These are phyloP conservation scores for Agrilus biguttatus DNA, from an alignment of 2,888 invertebrate species.

Conservation along the genomic window DNA sequence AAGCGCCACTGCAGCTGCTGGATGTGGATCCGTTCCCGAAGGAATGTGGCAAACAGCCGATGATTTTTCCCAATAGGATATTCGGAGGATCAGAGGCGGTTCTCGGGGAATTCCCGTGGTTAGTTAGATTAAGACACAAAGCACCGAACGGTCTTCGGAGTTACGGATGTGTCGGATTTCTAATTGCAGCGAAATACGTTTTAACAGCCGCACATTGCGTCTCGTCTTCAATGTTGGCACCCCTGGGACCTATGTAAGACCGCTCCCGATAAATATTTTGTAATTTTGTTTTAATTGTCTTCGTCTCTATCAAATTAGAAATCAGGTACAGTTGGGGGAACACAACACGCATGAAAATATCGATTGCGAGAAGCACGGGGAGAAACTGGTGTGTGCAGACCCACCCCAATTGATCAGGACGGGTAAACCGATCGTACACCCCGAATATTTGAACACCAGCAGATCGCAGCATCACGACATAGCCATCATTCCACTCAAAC, in stretches of 20 bases:
- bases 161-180: slow-evolving; percentile 34
- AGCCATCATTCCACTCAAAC: slow-evolving; percentile 31
- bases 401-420: slow-evolving; percentile 28
- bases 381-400: slow-evolving; percentile 28
- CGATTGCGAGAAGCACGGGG: slow-evolving; percentile 32
- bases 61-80: slow-evolving; percentile 17
- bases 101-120: slow-evolving; percentile 41
- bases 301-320: slow-evolving; percentile 11
- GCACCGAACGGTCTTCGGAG: slow-evolving; percentile 16
- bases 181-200: slow-evolving; percentile 37
- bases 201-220: slow-evolving; percentile 41
- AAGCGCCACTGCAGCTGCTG: no score
- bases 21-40: slow-evolving; percentile 17
- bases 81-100: slow-evolving; percentile 30
- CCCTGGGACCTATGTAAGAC: slow-evolving; percentile 30
- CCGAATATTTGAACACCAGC: slow-evolving; percentile 24
- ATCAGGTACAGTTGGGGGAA: slow-evolving; percentile 31
- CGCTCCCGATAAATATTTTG: not conserved
- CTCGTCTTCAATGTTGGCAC: slow-evolving; percentile 7
- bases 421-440: slow-evolving; percentile 29
- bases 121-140: slow-evolving; percentile 35
- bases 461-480: slow-evolving; percentile 28
- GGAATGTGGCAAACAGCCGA: slow-evolving; percentile 22
- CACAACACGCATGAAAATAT: slow-evolving; percentile 30
- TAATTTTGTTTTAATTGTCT: not conserved